A percentile compares a stretch with the other conserved stretches of the same genome.
Evolutionary conservation across 64 coral and sea anemone species (phyloP).

Genomic region (Anthopleura sola): DNA sequence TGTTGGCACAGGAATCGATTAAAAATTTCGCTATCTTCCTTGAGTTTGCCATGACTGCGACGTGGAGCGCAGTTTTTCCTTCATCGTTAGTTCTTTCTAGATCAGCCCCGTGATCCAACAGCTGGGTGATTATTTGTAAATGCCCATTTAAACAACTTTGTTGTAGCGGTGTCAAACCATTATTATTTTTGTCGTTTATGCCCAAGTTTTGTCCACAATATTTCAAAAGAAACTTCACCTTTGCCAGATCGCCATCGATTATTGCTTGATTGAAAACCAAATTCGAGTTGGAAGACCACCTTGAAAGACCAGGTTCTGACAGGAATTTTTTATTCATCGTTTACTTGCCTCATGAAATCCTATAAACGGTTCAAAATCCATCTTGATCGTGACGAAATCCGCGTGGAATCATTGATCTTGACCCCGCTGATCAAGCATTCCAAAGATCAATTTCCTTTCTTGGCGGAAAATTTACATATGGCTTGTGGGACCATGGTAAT

Average conservation of each 20-base stretch:
- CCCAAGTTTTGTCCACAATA: constrained; percentile 47
- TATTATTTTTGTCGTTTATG: constrained; percentile 36
- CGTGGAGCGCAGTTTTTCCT: constrained; percentile 36
- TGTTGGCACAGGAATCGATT: constrained; percentile 47
- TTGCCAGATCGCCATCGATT: constrained; percentile 50
- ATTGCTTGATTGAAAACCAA: constrained; percentile 51
- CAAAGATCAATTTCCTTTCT: background rate
- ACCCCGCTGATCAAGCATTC: background rate
- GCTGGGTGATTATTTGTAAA: constrained; percentile 16
- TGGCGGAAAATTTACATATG: background rate
- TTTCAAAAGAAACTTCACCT: constrained; percentile 57
- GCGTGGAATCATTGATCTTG: background rate
- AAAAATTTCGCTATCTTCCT: constrained; percentile 37
- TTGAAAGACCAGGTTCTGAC: constrained; percentile 12
- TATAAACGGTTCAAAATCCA: background rate
- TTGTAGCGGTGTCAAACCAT: constrained; percentile 52
- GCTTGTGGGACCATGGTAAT: constrained; percentile 8
- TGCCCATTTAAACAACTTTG: constrained; percentile 43
- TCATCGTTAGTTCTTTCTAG: constrained; percentile 31
- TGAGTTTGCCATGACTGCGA: constrained; percentile 27
- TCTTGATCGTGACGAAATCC: background rate
- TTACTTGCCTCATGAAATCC: background rate
- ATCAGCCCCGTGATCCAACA: constrained; percentile 48
- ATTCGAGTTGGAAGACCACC: constrained; percentile 47
- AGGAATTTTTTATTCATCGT: constrained; percentile 1